Evolutionary conservation across 2,797 vertebrate species (phyloP).

Genomic region (Urosaurus nigricauda): DNA sequence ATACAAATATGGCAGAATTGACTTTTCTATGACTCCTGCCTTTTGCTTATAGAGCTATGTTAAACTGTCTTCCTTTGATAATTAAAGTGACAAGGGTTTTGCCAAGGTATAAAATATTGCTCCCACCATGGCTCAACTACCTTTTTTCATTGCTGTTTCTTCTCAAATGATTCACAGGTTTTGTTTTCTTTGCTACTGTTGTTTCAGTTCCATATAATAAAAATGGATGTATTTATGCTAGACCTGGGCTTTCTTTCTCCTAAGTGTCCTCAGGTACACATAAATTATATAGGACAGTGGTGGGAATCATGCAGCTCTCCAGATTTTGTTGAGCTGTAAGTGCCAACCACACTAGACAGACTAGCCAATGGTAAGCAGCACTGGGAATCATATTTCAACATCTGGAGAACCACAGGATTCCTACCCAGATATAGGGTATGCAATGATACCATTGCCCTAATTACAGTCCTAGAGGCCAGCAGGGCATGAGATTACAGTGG

Average conservation of each 20-base stretch:
- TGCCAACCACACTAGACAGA: no score
- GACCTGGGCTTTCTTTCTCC: not conserved
- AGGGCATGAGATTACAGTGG: no score
- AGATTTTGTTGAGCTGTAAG: not conserved
- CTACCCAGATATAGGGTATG: not conserved
- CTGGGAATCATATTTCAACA: not conserved
- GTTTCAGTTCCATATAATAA: not conserved
- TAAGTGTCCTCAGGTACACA: conserved; percentile 12
- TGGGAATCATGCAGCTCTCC: no score
- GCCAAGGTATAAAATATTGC: not conserved
- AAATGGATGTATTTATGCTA: no score
- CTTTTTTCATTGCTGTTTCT: not conserved
- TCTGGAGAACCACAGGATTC: not conserved
- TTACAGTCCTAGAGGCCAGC: not conserved
- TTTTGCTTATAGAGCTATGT: not conserved
- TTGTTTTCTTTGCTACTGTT: not conserved
- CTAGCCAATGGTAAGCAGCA: not conserved
- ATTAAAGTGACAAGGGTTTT: not conserved
- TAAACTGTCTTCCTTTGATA: not conserved
- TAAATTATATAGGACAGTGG: not conserved
- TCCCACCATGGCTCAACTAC: not conserved
- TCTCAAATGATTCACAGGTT: not conserved
- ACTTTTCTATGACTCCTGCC: not conserved
- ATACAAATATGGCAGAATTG: not conserved
- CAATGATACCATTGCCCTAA: not conserved